These are phyloP conservation scores for Eristalis arbustorum DNA, from an alignment of 2,888 invertebrate species.

Conservation along the genomic window DNA sequence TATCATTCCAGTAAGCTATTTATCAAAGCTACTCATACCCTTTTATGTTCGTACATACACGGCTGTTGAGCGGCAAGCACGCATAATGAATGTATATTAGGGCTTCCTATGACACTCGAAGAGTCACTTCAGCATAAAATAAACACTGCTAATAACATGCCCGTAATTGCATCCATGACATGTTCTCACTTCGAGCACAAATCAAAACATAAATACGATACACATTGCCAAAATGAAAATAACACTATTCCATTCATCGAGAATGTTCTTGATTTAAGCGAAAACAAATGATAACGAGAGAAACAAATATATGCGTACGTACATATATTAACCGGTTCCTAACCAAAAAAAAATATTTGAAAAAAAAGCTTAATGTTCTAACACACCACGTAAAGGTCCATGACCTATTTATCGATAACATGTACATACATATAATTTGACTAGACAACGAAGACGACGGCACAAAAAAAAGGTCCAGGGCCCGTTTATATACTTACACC, in stretches of 20 bases:
- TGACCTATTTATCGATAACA: constrained; percentile 1
- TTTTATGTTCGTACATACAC: no score
- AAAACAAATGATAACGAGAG: not conserved
- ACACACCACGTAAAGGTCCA: not conserved
- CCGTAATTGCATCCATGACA: no score
- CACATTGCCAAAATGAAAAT: no score
- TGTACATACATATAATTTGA: not conserved
- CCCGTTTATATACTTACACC: not conserved
- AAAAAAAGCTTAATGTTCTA: not conserved
- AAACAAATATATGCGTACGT: not conserved
- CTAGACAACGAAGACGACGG: not conserved
- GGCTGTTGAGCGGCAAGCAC: no score
- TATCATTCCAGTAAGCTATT: no score
- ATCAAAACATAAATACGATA: no score
- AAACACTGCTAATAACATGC: no score
- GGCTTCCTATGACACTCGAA: no score
- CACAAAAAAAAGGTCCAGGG: not conserved
- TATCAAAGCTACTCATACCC: no score
- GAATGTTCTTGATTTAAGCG: not conserved
- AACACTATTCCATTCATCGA: not conserved
- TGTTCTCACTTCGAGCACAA: no score
- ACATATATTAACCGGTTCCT: not conserved
- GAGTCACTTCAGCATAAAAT: no score
- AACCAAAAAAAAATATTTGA: not conserved
- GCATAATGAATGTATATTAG: no score